Percentiles rank a stretch among this genome's conserved stretches.
Conservation (phyloP, 2,797 vertebrate genomes). For the Erethizon dorsatum region DNA sequence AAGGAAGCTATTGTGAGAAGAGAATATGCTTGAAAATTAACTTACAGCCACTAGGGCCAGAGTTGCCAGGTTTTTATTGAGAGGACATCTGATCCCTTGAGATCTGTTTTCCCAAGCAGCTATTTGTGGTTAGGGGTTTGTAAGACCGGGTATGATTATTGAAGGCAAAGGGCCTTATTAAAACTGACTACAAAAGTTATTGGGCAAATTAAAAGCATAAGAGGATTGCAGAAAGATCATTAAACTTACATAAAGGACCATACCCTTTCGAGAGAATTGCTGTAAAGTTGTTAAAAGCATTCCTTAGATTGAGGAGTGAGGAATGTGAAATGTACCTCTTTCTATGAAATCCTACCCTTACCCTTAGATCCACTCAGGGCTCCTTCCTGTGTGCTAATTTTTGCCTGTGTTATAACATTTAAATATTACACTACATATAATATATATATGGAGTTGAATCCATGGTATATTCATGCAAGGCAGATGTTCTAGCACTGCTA, state of each 20-base stretch:
- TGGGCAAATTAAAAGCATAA: constrained; percentile 16
- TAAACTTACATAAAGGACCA: constrained; percentile 45
- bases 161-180: constrained; percentile 34
- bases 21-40: constrained; percentile 51
- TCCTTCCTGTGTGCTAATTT: neutral
- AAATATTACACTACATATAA: neutral
- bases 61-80: neutral
- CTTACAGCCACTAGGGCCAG: neutral
- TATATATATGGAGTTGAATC: neutral
- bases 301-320: constrained; percentile 35
- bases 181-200: constrained; percentile 24
- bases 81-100: neutral
- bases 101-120: constrained; percentile 33
- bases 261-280: constrained; percentile 51
- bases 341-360: constrained; percentile 23
- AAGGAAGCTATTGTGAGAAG: neutral
- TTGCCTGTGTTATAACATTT: neutral
- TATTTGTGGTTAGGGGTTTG: neutral
- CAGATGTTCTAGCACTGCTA: neutral
- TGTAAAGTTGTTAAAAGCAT: constrained; percentile 39
- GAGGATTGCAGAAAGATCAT: constrained; percentile 14
- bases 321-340: constrained; percentile 56
- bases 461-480: neutral
- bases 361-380: constrained; percentile 10
- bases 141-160: constrained; percentile 44